Evolutionary conservation across 2,888 invertebrate genomes (phyloP).

Genomic region (Anaspis maculata): DNA sequence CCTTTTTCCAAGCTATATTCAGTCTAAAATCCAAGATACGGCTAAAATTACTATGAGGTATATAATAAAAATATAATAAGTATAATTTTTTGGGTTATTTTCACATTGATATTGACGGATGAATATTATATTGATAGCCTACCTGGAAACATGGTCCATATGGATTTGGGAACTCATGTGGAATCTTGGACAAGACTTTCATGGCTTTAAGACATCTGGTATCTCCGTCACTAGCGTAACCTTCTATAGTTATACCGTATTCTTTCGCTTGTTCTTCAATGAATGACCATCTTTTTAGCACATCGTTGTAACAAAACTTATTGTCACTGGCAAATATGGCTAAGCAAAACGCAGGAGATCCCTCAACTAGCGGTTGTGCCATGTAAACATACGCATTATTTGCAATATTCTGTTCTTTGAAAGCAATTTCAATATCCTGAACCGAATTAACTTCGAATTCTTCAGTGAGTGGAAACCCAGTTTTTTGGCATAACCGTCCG

Average conservation of each 20-base stretch:
- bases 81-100: neutral
- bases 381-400: conserved; percentile 1
- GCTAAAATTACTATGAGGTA: neutral
- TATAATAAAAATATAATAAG: too few relatives aligned
- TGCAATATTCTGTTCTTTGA: neutral
- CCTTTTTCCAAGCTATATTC: conserved; percentile 1
- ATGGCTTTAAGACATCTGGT: neutral
- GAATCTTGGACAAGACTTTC: neutral
- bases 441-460: conserved; percentile 1
- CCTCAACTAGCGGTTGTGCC: neutral
- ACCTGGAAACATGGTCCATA: too few relatives aligned
- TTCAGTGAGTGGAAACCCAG: conserved; percentile 3
- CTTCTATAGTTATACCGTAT: neutral
- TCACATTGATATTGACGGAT: too few relatives aligned
- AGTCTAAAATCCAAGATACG: neutral
- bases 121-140: too few relatives aligned
- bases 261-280: neutral
- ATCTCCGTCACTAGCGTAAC: neutral
- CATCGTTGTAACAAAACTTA: neutral
- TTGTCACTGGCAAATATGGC: neutral
- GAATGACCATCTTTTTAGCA: neutral
- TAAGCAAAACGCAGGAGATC: neutral
- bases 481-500: conserved; percentile 3
- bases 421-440: neutral
- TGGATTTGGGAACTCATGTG: too few relatives aligned